Evolutionary conservation across 2,888 invertebrate genomes (phyloP).

Genomic region (Volucella bombylans): DNA sequence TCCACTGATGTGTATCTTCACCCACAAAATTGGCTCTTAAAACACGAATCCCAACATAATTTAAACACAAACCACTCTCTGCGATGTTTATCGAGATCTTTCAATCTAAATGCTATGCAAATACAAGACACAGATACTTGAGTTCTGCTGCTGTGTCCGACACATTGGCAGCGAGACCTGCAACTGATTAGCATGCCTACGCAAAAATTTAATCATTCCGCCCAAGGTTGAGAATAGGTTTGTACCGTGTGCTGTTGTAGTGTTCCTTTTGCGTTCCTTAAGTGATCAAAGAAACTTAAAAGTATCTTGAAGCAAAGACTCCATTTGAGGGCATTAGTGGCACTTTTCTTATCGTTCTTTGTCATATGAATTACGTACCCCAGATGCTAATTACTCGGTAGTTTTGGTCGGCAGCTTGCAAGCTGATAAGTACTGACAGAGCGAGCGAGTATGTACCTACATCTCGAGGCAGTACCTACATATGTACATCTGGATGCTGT

Average conservation of each 20-base stretch:
- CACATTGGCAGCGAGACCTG: slow-evolving; percentile 36
- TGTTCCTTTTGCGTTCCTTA: slow-evolving; percentile 28
- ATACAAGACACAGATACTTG: slow-evolving; percentile 43
- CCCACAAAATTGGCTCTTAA: slow-evolving; percentile 1
- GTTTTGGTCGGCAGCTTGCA: slow-evolving; percentile 39
- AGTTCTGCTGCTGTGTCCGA: slow-evolving; percentile 22
- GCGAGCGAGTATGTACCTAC: neutral
- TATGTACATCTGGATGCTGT: too few species aligned
- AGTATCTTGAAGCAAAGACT: slow-evolving; percentile 33
- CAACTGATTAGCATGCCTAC: slow-evolving; percentile 71
- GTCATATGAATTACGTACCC: slow-evolving; percentile 46
- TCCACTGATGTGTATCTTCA: slow-evolving; percentile 31
- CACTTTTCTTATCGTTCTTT: slow-evolving; percentile 66
- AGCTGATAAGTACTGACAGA: slow-evolving; percentile 34
- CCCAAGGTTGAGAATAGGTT: slow-evolving; percentile 40
- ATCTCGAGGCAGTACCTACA: too few species aligned
- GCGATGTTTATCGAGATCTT: slow-evolving; percentile 56
- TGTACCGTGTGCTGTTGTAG: slow-evolving; percentile 38
- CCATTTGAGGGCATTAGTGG: slow-evolving; percentile 65
- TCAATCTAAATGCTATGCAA: slow-evolving; percentile 61
- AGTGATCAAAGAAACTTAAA: slow-evolving; percentile 24
- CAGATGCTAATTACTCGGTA: slow-evolving; percentile 67
- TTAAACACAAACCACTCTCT: slow-evolving; percentile 34
- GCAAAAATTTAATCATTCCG: slow-evolving; percentile 49
- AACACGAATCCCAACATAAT: slow-evolving; percentile 26